Percentiles rank a stretch among this genome's conserved stretches.
Evolutionary conservation across 1,140 invertebrate species (phyloP).

Genomic region (Orius laevigatus): DNA sequence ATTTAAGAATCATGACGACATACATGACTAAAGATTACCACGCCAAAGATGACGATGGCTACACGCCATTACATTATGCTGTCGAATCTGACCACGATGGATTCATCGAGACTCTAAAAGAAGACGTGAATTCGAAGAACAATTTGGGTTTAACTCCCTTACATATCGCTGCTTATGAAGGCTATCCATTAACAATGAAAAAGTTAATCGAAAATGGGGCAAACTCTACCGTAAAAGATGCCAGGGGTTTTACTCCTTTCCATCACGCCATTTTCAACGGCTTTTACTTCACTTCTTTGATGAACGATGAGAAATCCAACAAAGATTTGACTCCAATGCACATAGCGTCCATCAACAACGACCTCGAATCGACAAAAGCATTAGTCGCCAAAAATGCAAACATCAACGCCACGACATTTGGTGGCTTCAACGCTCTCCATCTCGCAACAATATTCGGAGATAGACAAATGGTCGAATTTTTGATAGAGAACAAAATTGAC

Average conservation of each 20-base stretch:
- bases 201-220: slow-evolving; percentile 28
- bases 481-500: no score
- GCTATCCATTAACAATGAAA: slow-evolving; percentile 22
- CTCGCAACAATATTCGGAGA: no score
- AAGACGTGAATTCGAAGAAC: slow-evolving; percentile 13
- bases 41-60: no score
- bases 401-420: no score
- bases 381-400: background rate
- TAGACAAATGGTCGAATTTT: no score
- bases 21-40: no score
- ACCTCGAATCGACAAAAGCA: background rate
- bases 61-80: no score
- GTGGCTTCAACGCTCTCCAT: background rate
- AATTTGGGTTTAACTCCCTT: slow-evolving; percentile 7
- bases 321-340: no score
- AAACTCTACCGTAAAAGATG: slow-evolving; percentile 30
- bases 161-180: slow-evolving; percentile 15
- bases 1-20: no score
- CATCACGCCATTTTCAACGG: slow-evolving; percentile 21
- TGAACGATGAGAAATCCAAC: no score
- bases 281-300: no score
- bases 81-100: no score
- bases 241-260: slow-evolving; percentile 30
- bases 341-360: background rate
- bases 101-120: background rate